Base-by-base conservation (phyloP, 2,888 invertebrate genomes). In the Hemithea aestivaria region DNA sequence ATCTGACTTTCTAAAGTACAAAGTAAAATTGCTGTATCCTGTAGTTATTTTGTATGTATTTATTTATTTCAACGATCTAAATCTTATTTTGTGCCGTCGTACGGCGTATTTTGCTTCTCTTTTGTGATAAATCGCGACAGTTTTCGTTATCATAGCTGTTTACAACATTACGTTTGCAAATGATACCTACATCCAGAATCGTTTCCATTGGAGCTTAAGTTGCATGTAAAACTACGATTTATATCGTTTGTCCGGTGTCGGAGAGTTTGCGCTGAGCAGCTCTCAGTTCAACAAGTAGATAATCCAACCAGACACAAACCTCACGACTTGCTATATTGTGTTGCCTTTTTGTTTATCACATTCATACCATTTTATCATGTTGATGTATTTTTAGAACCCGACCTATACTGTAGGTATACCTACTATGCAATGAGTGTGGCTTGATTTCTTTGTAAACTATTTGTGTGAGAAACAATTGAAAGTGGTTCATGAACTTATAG, bases 351-450 rank as follows among this genome's bases (percentile, higher is more conserved):
- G 73, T 75, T 70, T 74, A 73, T 69, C 76, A 80, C 73, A 79
- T 74, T 79, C 74, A 74, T 72, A 74, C 73, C 54, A 63, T 81
- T 83, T 83, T 84, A 85, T 83, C 82, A 75, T 73, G 71, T 73
- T 69, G 68, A 67, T 71, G 75, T 85, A 84, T 84, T 83, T 83
- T 80, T 84, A 85, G 84, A 82, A 78, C 66, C 49, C 63, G 57
- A 65, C 45, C 25, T 52, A 49, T 35, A 16, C 25, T 34, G 32
- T 38, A 45, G 32, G 26, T 41, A 40, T 46, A 32, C n/a, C 22
- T 40, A 43, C 69, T 71, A 67, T 69, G 73, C 66, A 71, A 72
- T 68, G 37, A 41, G 28, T 68, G 65, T 63, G 67, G 70, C 71
- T 73, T 72, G 72, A 74, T 73, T 75, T 73, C 73, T 74, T 73